Percentiles rank a stretch among this genome's conserved stretches.
These are phyloP conservation scores for Philonicus albiceps DNA, from an alignment of 2,888 invertebrate genomes.

Conservation along the genomic window DNA sequence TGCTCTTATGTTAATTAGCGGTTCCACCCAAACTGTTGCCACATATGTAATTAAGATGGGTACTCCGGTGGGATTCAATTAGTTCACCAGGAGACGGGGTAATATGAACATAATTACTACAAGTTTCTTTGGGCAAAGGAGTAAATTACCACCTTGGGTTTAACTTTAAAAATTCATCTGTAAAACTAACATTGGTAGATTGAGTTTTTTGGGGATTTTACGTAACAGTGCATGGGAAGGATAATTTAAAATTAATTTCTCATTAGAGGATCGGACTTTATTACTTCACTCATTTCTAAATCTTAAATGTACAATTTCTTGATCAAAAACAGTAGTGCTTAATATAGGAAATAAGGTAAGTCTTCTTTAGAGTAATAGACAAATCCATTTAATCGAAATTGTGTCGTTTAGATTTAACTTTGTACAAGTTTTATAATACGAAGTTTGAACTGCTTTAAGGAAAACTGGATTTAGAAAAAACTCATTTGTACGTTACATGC, in stretches of 20 bases:
- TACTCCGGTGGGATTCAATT: conserved; percentile 35
- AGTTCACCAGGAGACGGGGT: conserved; percentile 20
- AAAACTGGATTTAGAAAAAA: not conserved
- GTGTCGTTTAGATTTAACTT: no score
- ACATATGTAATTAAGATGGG: conserved; percentile 32
- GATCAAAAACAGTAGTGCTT: not conserved
- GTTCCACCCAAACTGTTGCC: conserved; percentile 34
- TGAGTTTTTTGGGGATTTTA: conserved; percentile 3
- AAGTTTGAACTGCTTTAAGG: not conserved
- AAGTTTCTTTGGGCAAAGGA: conserved; percentile 10
- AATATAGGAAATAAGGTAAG: no score
- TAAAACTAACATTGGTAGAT: not conserved
- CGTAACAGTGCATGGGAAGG: not conserved
- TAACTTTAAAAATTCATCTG: conserved; percentile 15
- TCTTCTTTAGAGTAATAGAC: no score
- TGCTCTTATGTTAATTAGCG: conserved; percentile 37
- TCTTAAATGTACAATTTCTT: not conserved
- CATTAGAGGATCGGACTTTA: not conserved
- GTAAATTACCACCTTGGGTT: conserved; percentile 10
- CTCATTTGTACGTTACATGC: not conserved
- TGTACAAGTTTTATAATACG: not conserved
- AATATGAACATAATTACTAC: conserved; percentile 32
- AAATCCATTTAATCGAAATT: no score
- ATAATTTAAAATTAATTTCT: not conserved
- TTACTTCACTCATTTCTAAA: not conserved